Evolutionary conservation across 2,888 invertebrate species (phyloP), one percentile per base, ranked within the genome.

Genomic region (Eupithecia insigniata): DNA sequence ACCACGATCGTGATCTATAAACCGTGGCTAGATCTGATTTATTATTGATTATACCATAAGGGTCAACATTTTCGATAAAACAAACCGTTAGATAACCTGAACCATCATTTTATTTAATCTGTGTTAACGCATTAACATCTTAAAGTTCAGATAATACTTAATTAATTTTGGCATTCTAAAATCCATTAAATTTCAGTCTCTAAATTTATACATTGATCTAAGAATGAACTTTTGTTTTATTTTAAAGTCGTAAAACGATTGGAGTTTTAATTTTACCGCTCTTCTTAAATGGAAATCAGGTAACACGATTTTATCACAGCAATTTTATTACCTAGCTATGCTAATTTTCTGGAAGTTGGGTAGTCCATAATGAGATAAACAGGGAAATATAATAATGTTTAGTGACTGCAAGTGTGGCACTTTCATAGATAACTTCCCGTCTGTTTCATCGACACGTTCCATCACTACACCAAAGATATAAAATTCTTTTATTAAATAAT

Each of bases 231-330:
- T 77, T 80, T 76, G 67, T 66, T 71, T 73, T 62, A 46, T 73
- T 71, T 65, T 65, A 70, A 66, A 32, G 36, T 66, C 73, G 74
- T 79, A 76, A 82, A 80, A 76, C 73, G 66, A 72, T 76, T 79
- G 71, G 76, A 74, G 66, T 66, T 32, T 14, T 30, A 61, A 66
- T 36, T 58, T 58, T 22, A 51, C 10, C 46, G 10, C 46, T 22
- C 10, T 51, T 51, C 46, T 46, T 46, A n/a, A 2, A 51, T n/a
- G n/a, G 46, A 51, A 51, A 22, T 51, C 2, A 55, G 26, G 22
- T 14, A 12, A 22, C 7, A 51, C 6, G 51, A 22, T 51, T 22
- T 22, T 22, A 22, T 55, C 55, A 14, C 55, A 55, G 22, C 14
- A 3, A 51, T 55, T 26, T 55, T 55, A 55, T 55, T 46, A 12